phyloP scores from a whole-genome alignment of 2,888 invertebrate species.

The Drymonia ruficornis region DNA sequence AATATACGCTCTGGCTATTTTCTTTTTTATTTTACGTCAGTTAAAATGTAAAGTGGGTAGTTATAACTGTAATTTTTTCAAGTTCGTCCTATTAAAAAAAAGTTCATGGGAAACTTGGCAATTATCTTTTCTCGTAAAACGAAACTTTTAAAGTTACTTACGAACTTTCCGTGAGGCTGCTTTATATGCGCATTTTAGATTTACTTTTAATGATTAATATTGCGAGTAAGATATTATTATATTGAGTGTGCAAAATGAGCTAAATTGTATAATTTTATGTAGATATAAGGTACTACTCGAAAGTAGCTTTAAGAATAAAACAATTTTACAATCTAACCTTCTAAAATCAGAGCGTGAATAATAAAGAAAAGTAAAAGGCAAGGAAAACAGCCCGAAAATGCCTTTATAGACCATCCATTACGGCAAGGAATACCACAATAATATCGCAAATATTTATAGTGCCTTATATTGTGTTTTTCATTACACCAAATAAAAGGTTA shows the following conservation, averaged over 20 bases:
- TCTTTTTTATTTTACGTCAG: constrained; percentile 43
- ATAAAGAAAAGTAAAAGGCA: not conserved
- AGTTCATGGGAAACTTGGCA: constrained; percentile 31
- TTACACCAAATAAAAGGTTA: constrained; percentile 33
- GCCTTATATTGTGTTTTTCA: constrained; percentile 30
- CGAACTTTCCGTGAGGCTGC: constrained; percentile 27
- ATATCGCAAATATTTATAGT: constrained; percentile 25
- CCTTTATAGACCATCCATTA: not conserved
- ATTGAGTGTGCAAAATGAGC: constrained; percentile 15
- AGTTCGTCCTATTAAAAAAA: constrained; percentile 26
- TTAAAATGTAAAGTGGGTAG: constrained; percentile 41
- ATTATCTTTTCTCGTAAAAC: constrained; percentile 32
- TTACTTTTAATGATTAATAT: constrained; percentile 21
- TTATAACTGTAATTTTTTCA: constrained; percentile 21
- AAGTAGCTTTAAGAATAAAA: not conserved
- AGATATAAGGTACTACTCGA: not conserved
- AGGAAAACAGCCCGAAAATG: not conserved
- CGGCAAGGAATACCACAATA: constrained; percentile 26
- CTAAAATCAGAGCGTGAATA: not conserved
- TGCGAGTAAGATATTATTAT: constrained; percentile 15
- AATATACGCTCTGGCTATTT: constrained; percentile 48
- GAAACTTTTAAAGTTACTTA: constrained; percentile 34
- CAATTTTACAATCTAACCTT: not conserved
- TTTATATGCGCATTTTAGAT: constrained; percentile 39
- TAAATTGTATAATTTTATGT: not conserved